phyloP scores from a whole-genome alignment of 2,797 vertebrate species.

The Ara ararauna region DNA sequence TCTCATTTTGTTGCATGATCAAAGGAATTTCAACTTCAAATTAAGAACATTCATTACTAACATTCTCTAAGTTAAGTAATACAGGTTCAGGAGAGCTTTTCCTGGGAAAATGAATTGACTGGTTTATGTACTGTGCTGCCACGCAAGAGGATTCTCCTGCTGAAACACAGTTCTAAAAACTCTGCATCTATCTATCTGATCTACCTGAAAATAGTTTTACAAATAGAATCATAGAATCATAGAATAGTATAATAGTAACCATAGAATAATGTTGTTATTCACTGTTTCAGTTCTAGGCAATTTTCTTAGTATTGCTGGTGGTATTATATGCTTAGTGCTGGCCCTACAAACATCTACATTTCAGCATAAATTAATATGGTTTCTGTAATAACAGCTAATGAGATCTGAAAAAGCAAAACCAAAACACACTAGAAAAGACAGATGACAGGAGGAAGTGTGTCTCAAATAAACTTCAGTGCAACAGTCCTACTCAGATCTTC shows the following conservation, averaged over 20 bases:
- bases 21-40: conserved; percentile 51
- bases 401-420: background rate
- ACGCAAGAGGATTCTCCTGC: conserved; percentile 14
- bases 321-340: background rate
- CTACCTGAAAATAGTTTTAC: background rate
- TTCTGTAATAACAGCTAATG: background rate
- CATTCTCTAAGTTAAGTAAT: conserved; percentile 43
- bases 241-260: background rate
- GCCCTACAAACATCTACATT: background rate
- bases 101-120: conserved; percentile 26
- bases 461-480: background rate
- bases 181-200: background rate
- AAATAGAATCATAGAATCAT: background rate
- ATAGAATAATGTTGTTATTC: background rate
- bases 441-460: background rate
- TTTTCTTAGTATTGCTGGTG: background rate
- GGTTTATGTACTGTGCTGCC: background rate
- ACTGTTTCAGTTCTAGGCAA: background rate
- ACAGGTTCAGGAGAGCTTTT: conserved; percentile 36
- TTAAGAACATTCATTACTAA: conserved; percentile 35
- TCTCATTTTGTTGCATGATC: conserved; percentile 56
- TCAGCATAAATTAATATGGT: background rate
- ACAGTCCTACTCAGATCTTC: background rate
- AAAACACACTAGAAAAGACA: background rate
- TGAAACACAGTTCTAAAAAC: background rate